Evolutionary conservation across 35 echinoderm and acorn worm species (phyloP), one percentile per base, ranked within the genome.

Genomic region (Stichopus chloronotus): DNA sequence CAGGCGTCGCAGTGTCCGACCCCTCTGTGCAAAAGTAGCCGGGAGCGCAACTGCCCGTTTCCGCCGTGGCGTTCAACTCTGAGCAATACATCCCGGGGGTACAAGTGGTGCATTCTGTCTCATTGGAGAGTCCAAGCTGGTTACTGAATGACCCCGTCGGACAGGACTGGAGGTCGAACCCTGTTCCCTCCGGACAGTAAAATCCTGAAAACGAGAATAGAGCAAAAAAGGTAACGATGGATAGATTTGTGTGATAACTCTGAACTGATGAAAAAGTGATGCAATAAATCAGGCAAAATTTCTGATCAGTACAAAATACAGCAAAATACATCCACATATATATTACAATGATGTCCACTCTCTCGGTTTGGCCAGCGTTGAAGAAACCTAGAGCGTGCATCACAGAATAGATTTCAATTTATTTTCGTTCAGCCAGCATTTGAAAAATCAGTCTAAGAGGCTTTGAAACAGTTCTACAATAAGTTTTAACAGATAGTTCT

Each of bases 161-260:
- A 79, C 96, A 98, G 10, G 96, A 92, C 92, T 94, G 96, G 78
- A 95, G 95, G 92, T 95, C 96, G 81, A 93, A 98, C 13, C 96
- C 96, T 53, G 96, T 98, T 52, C 96, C 96, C 23, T 93, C 94
- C 53, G 96, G 96, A 91, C 96, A 98, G 84, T 98, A 98, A 77
- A 95, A 98, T 9, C 96, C 96, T 98, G 19, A 80, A 63, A 5
- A 22, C 17, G 55, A 58, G 8, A 20, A 52, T 58, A 59, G 22
- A 61, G 8, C 14, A 14, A 91, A 56, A 85, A 8, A 78, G 7
- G 14, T 85, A 12, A 1, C 2, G 20, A 56, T 10, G 1, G 56
- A 85, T 54, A 8, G 52, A 55, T 58, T 21, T 16, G 69, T 16
- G 22, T 16, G 30, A 43, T 43, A 43, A 43, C 30, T 43, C 30